Conservation (phyloP, 2,888 invertebrate genomes). For the Coremacera marginata region DNA sequence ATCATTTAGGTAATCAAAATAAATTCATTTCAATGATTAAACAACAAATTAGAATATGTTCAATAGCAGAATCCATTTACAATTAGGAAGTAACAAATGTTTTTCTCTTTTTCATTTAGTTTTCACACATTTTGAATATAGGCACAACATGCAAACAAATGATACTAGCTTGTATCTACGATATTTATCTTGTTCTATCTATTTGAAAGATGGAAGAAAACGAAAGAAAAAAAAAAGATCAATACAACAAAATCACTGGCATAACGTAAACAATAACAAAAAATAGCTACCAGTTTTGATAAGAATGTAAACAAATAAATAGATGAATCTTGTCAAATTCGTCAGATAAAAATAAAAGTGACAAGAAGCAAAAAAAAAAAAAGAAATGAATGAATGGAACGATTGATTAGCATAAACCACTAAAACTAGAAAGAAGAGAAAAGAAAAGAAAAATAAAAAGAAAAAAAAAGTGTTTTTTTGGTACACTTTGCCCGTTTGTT, state of each 20-base stretch:
- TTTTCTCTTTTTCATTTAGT: too few species aligned
- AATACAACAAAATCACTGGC: neutral
- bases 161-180: neutral
- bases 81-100: too few species aligned
- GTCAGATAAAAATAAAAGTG: neutral
- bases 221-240: neutral
- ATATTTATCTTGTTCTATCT: neutral
- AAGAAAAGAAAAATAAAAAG: neutral
- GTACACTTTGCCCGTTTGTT: neutral
- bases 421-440: neutral
- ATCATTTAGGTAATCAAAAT: too few species aligned
- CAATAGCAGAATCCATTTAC: too few species aligned
- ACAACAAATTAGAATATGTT: too few species aligned
- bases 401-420: neutral
- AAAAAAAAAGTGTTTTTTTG: neutral
- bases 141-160: too few species aligned
- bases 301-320: neutral
- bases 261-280: neutral
- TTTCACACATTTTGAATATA: too few species aligned
- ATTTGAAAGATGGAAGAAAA: neutral
- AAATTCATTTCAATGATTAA: too few species aligned
- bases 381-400: neutral
- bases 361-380: neutral
- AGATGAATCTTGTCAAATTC: neutral
- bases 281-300: neutral